phyloP scores from a whole-genome alignment of 2,797 vertebrate species.

The Heliangelus exortis region DNA sequence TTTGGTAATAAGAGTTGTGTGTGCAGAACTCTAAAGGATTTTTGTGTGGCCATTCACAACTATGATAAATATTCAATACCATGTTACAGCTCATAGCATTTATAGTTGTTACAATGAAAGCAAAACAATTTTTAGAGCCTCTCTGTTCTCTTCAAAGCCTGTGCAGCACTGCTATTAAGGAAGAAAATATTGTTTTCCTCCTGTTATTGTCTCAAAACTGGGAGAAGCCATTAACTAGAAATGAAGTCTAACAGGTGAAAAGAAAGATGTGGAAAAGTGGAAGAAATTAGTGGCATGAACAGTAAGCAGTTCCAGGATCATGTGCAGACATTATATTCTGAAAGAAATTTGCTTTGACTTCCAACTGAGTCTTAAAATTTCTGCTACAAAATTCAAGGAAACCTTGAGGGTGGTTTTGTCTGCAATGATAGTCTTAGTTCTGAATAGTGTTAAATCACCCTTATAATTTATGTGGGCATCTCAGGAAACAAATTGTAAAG shows the following conservation, averaged over 20 bases:
- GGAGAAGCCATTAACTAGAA: not conserved
- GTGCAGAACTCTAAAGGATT: not conserved
- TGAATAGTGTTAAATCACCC: not conserved
- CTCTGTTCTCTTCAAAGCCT: not conserved
- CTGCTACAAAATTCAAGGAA: constrained; percentile 8
- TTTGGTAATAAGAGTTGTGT: not conserved
- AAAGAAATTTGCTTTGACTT: not conserved
- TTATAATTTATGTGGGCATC: not conserved
- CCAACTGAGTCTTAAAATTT: constrained; percentile 10
- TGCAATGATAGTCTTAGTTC: not conserved
- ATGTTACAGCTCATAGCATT: not conserved
- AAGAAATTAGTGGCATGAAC: not conserved
- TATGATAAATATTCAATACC: not conserved
- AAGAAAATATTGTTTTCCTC: not conserved
- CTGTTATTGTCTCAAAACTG: not conserved
- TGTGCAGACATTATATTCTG: not conserved
- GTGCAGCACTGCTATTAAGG: not conserved
- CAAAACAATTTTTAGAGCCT: not conserved
- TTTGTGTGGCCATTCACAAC: not conserved
- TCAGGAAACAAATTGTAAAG: not conserved
- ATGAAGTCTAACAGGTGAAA: not conserved
- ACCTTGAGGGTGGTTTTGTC: not conserved
- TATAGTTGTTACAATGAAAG: not conserved
- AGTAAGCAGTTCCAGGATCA: not conserved
- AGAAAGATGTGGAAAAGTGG: not conserved